phyloP scores from a whole-genome alignment of 2,888 invertebrate genomes.

The Cephus pulcher region DNA sequence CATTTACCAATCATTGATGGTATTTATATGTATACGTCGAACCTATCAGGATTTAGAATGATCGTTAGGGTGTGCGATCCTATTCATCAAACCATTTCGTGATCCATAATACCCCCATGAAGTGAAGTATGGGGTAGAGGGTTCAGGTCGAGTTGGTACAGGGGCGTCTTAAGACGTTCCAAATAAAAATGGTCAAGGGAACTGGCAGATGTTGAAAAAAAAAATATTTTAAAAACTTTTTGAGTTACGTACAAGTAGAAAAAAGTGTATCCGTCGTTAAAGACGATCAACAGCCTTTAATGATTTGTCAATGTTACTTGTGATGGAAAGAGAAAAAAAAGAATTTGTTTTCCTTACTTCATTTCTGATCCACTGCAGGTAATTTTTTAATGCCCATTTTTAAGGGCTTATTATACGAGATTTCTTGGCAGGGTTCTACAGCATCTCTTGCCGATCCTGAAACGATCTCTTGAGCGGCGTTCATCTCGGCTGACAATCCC shows the following conservation, averaged over 20 bases:
- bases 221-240: neutral
- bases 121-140: neutral
- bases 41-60: neutral
- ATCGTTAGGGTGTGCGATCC: neutral
- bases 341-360: neutral
- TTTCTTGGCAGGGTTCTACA: too few species aligned
- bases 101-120: constrained; percentile 16
- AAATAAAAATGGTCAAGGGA: neutral
- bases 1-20: neutral
- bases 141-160: neutral
- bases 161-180: neutral
- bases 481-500: constrained; percentile 4
- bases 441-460: neutral
- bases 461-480: neutral
- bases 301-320: neutral
- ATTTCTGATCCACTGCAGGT: neutral
- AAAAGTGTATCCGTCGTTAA: neutral
- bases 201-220: neutral
- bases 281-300: neutral
- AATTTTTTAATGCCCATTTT: neutral
- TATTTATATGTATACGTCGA: neutral
- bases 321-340: neutral
- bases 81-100: constrained; percentile 20
- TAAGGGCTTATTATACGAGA: too few species aligned
- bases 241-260: neutral